Evolutionary conservation across 2,888 invertebrate genomes (phyloP), one percentile per base, ranked within the genome.

Genomic region (Caenorhabditis angaria): DNA sequence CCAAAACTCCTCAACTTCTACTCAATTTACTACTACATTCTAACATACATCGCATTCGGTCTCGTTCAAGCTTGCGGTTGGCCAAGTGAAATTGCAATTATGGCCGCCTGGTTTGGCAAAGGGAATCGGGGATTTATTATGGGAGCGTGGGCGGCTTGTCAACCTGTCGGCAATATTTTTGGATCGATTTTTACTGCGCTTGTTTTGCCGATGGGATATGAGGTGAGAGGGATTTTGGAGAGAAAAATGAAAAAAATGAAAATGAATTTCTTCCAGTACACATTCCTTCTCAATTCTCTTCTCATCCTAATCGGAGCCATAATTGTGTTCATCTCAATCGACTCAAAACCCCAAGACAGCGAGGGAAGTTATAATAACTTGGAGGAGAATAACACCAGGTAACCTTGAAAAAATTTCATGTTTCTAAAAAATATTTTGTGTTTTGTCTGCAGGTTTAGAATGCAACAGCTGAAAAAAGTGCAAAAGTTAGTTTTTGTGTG

Each of bases 131-230:
- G 90, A 22, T 84, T 90, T 48, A 69, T 85, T 22, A 84, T 90
- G 78, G 90, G 90, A 24, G 66, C 89, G 10, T 90, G 90, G 90
- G 89, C 89, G 70, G 88, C 89, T 1, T 90, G 89, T 82, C 89
- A 90, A n/a, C 89, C 89, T 47, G 88, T 90, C 28, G 90, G 90
- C 28, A 90, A 90, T 78, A 90, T 90, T 55, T 84, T 90, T 51
- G 90, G 90, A 32, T 88, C 89, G 25, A 81, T 89, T 18, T 81
- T 89, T 78, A 88, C 88, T 6, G 87, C 89, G 0, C 72, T 85
- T 58, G 88, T 90, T 2, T 82, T 90, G 20, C 85, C 88, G 48
- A 86, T 88, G 76, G 90, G 90, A 2, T 90, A 90, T 81, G 88
- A 90, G 84, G 89, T 89, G 28, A 20, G 41, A n/a, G n/a, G n/a